phyloP scores from a whole-genome alignment of 2,113 vertebrate species.

The Melospiza georgiana region DNA sequence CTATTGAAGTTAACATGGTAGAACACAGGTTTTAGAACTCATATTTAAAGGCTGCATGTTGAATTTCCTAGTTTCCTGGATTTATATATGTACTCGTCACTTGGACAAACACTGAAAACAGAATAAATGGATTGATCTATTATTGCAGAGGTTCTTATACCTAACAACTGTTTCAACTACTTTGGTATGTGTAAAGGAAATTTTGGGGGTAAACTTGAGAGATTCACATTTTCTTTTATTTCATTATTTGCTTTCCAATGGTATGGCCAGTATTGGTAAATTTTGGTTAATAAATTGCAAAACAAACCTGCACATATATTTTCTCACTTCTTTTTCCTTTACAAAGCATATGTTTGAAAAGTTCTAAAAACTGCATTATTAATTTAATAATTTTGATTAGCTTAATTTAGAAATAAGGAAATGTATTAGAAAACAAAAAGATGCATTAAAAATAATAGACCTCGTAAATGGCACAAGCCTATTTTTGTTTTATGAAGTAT shows the following conservation, averaged over 20 bases:
- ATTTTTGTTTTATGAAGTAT: neutral
- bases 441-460: neutral
- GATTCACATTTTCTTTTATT: neutral
- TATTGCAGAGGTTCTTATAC: neutral
- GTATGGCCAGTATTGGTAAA: neutral
- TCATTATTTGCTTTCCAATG: neutral
- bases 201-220: neutral
- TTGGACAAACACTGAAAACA: neutral
- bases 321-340: neutral
- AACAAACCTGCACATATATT: neutral
- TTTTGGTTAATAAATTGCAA: neutral
- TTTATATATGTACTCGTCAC: fast-evolving
- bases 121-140: fast-evolving
- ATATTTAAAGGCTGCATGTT: neutral
- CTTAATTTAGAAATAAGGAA: neutral
- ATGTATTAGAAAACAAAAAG: neutral
- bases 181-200: neutral
- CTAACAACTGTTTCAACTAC: neutral
- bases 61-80: neutral
- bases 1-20: neutral
- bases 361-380: neutral
- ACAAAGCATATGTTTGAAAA: neutral
- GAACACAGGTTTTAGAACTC: neutral
- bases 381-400: neutral
- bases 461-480: neutral